Evolutionary conservation across 1,140 invertebrate species (phyloP), one percentile per base, ranked within the genome.

Genomic region (Amyelois transitella): DNA sequence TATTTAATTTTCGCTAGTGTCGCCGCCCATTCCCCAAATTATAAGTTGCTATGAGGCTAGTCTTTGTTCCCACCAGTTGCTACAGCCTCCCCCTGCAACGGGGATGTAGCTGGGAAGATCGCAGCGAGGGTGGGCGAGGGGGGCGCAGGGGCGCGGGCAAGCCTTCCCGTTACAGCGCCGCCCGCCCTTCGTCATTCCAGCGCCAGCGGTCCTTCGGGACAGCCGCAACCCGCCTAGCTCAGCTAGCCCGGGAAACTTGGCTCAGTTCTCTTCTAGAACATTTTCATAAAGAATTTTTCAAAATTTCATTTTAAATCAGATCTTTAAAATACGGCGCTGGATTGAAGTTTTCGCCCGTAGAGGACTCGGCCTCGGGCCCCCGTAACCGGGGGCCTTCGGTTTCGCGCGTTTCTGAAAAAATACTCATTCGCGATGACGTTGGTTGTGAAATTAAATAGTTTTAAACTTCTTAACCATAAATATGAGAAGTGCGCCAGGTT

Each of bases 401-500:
- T 45, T 25, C 18, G 22, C 47, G 20, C 8, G 22, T 20, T 49
- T 22, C 18, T 48, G 43, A 54, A 51, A 47, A 51, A 50, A 49
- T 10, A 21, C n/a, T n/a, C n/a, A 21, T 50, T 25, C 47, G n/a
- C 69, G 45, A 93, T 93, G 92, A 91, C 92, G 51, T 87, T 93
- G 14, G 81, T 89, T 6, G 91, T 93, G 3, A 89, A 88, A 65
- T 66, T 93, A 12, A 91, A 92, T 72, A 90, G 91, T 50, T 91
- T 93, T 64, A 91, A 92, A 76, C 83, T 92, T 20, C 72, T 92
- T 10, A 92, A 91, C 69, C 90, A 84, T 67, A 92, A 91, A 65
- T 90, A 90, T n/a, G 92, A 92, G 56, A 92, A 92, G 66, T 86
- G 90, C 55, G 90, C 89, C 43, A 91, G 89, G 60, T 80, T 93